These are phyloP conservation scores for Macrochelys suwanniensis DNA, from an alignment of 2,797 vertebrate species.

Conservation along the genomic window DNA sequence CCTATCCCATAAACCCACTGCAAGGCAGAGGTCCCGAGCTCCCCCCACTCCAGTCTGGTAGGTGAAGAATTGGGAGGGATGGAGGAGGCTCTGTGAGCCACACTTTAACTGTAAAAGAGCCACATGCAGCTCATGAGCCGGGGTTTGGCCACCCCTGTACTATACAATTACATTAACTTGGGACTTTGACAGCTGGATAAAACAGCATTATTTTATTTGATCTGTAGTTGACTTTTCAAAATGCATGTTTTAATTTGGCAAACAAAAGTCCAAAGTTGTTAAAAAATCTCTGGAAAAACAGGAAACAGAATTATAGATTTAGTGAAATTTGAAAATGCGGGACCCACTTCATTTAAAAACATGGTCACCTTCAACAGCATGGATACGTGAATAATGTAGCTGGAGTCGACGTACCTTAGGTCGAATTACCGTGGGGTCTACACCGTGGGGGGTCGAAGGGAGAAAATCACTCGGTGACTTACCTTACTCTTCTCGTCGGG, in stretches of 20 bases:
- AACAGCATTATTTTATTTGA: background rate
- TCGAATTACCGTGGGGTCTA: too few species aligned
- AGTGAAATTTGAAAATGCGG: background rate
- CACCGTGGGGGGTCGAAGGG: too few species aligned
- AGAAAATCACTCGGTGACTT: too few species aligned
- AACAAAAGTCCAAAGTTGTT: background rate
- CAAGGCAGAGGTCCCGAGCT: too few species aligned
- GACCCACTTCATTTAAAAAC: accelerated
- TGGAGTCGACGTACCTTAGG: too few species aligned
- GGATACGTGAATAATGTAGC: background rate
- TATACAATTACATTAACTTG: accelerated
- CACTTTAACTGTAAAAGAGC: too few species aligned
- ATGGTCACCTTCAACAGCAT: background rate
- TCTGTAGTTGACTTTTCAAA: background rate
- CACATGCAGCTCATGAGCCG: too few species aligned
- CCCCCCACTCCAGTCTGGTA: too few species aligned
- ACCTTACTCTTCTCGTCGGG: too few species aligned
- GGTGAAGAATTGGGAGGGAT: too few species aligned
- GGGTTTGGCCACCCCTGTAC: background rate
- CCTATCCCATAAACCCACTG: too few species aligned
- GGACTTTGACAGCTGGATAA: background rate
- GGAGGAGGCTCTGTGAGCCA: too few species aligned
- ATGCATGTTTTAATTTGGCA: background rate
- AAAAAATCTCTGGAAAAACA: background rate
- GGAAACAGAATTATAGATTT: background rate